A percentile compares a stretch with the other conserved stretches of the same genome.
Evolutionary conservation across 2,797 vertebrate genomes (phyloP).

Genomic region (Eurystomus glaucurus): DNA sequence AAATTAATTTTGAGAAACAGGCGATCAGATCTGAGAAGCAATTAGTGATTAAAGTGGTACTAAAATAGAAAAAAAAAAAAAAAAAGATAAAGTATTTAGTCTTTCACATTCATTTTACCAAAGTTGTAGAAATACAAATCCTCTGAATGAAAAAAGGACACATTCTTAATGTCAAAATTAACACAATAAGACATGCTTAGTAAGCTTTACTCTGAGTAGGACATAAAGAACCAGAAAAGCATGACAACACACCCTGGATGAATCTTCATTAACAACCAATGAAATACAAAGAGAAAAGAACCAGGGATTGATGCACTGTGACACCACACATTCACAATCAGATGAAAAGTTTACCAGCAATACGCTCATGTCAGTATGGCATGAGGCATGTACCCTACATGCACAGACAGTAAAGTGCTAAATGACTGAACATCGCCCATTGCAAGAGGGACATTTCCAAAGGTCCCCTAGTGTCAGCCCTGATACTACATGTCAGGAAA

Average conservation of each 20-base stretch:
- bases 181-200: not conserved
- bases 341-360: not conserved
- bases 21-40: not conserved
- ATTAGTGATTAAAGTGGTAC: not conserved
- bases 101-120: not conserved
- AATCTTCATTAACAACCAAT: not conserved
- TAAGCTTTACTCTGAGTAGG: not conserved
- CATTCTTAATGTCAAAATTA: not conserved
- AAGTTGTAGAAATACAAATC: not conserved
- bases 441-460: not conserved
- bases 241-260: accelerated
- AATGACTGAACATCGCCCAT: accelerated
- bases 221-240: not conserved
- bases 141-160: not conserved
- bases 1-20: not conserved
- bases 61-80: not conserved
- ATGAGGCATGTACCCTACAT: not conserved
- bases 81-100: not conserved
- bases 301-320: not conserved
- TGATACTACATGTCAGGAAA: not conserved
- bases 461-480: not conserved
- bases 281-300: not conserved
- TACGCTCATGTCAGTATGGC: accelerated
- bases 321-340: not conserved
- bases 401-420: not conserved